Evolutionary conservation across 2,113 vertebrate species (phyloP), one percentile per base, ranked within the genome.

Genomic region (rat (Rattus norvegicus)): DNA sequence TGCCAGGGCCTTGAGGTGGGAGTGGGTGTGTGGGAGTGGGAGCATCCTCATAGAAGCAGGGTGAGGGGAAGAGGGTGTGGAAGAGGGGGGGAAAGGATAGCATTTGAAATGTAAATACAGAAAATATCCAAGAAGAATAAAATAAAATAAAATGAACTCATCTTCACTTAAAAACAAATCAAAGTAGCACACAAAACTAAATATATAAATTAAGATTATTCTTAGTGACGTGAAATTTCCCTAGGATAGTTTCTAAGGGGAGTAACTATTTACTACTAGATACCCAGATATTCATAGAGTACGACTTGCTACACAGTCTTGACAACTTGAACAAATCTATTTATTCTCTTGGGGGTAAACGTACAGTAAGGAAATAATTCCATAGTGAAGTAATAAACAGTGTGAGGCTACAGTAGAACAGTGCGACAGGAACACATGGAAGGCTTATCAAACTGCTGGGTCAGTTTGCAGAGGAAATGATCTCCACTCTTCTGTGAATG

Each of bases 261-360:
- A 43, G 11, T 12, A 75, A 80, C 2, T 88, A 4, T 52, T n/a
- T 81, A 43, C 39, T n/a, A 88, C 87, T 6, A 80, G 9, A 76
- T 0, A 0, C 1, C 39, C 9, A 76, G 36, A 54, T 14, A 14
- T 52, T 20, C 49, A 43, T 16, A 54, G 17, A 81, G 72, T 72
- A 49, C 85, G 7, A 12, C 52, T 73, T 20, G 10, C 43, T 12
- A 65, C 8, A 9, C 9, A 26, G 2, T n/a, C 4, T 30, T 22
- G 63, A 7, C 52, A 92, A 76, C n/a, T 56, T n/a, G 56, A 90
- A 28, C 81, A 92, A 77, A 85, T 39, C 0, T 88, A 59, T 61
- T 90, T 28, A 39, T 72, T 91, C 43, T 39, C 49, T 93, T 52
- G 30, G 28, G 93, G 92, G 52, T 95, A 95, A 94, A 73, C 10